Base-by-base conservation (phyloP, 2,797 vertebrate genomes). In the Ambastaia sidthimunki region DNA sequence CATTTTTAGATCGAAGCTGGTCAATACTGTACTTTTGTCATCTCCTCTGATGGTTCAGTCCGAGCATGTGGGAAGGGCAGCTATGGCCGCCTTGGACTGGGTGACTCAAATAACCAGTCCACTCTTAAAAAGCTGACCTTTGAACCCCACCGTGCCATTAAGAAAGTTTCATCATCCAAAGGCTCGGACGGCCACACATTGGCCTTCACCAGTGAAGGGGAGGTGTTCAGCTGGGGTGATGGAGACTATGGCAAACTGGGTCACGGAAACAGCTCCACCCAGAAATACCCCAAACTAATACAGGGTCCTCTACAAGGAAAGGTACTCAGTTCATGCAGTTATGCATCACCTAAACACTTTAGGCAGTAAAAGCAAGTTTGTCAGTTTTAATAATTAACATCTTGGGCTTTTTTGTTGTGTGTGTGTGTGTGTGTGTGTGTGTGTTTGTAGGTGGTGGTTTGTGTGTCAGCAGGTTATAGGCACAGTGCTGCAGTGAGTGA, bases 241-340 rank as follows among this genome's bases (percentile, higher is more conserved):
- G 94, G 94, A 2, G 94, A 95, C 79, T 95, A 95, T 37, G 94
- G 94, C 21, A 95, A 95, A 82, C 92, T 95, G 80, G 94, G 94
- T 31, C 94, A 95, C 19, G 94, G 94, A 3, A 95, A 95, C 91
- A 95, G 94, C 85, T 94, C 94, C 0, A 95, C 94, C 1, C 94
- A 95, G 89, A 95, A 95, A 74, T 95, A 95, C 87, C 94, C 94
- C 18, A 95, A 95, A 88, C 91, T 95, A 1, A 94, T 95, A 87
- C 94, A 95, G 85, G 94, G 94, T 19, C 93, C 94, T 1, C 91
- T 95, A 13, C 93, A 94, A 80, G 94, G 94, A 77, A 95, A 95
- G 93, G 94, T 95, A 86, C 10, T 41, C 9, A 55, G 9, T 13
- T 67, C 12, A 37, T 50, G 13, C 31, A 50, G 2, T 31, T 52